Evolutionary conservation across 2,113 vertebrate genomes (phyloP).

Genomic region (Scartelaos histophorus): DNA sequence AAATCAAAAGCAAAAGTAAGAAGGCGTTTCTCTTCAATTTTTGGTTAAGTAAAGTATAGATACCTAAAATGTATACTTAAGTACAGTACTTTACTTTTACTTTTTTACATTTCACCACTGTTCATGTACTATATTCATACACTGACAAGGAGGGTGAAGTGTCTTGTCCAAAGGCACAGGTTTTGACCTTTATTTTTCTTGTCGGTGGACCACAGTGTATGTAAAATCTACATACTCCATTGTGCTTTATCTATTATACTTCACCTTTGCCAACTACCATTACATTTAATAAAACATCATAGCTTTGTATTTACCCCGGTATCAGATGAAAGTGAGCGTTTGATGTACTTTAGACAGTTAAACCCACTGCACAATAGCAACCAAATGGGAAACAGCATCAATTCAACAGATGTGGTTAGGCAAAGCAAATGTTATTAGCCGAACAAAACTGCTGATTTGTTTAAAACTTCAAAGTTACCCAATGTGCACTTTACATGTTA

Average conservation of each 20-base stretch:
- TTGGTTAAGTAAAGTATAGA: too few relatives aligned
- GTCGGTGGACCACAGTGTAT: not conserved
- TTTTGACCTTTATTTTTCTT: not conserved
- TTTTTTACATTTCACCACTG: too few relatives aligned
- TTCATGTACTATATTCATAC: not conserved
- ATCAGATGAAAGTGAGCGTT: not conserved
- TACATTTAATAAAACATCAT: not conserved
- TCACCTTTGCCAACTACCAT: not conserved
- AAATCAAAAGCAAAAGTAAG: too few relatives aligned
- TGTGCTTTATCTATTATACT: not conserved
- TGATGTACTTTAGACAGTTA: not conserved
- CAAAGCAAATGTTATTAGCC: not conserved
- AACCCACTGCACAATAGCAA: not conserved
- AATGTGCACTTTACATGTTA: not conserved
- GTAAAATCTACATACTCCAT: not conserved
- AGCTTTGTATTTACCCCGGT: not conserved
- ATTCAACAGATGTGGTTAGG: not conserved
- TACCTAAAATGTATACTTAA: too few relatives aligned
- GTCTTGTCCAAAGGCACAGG: not conserved
- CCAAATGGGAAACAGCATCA: not conserved
- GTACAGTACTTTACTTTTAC: too few relatives aligned
- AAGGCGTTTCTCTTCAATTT: too few relatives aligned
- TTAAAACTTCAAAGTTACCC: not conserved
- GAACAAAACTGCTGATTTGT: not conserved
- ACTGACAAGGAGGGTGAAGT: not conserved